Percentiles rank a stretch among this genome's conserved stretches.
Conservation (phyloP, 2,888 invertebrate species). For the Cristatella mucedo region DNA sequence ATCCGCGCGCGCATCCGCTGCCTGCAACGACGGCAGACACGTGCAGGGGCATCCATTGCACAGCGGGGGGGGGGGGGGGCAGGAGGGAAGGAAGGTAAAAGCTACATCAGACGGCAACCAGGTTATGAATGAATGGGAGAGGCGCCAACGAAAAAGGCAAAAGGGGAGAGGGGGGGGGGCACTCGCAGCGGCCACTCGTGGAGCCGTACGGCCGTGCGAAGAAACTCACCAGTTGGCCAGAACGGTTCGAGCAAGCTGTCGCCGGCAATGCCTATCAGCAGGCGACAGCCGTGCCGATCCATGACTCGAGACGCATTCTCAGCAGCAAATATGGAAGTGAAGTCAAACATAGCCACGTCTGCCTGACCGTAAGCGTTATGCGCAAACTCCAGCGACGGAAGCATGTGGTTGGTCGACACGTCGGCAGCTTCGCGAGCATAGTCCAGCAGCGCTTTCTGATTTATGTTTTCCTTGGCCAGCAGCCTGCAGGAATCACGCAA, state of each 20-base stretch:
- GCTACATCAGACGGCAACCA: no score
- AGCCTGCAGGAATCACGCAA: slow-evolving; percentile 40
- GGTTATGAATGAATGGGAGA: no score
- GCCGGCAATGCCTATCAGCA: slow-evolving; percentile 78
- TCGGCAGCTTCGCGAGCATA: slow-evolving; percentile 89
- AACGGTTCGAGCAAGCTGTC: slow-evolving; percentile 85
- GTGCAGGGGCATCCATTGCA: no score
- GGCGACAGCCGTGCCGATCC: slow-evolving; percentile 55
- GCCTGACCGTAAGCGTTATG: slow-evolving; percentile 93
- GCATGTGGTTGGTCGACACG: slow-evolving; percentile 40
- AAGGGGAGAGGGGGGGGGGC: no score
- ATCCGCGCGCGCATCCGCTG: slow-evolving; percentile 91
- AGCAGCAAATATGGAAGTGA: slow-evolving; percentile 94
- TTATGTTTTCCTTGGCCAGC: slow-evolving; percentile 71
- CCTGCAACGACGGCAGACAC: no score
- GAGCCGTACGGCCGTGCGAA: no score
- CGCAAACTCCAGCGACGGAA: slow-evolving; percentile 62
- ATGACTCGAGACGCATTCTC: slow-evolving; percentile 79
- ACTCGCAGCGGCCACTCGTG: no score
- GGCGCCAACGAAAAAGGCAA: no score
- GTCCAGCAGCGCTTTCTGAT: slow-evolving; percentile 66
- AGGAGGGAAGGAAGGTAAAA: no score
- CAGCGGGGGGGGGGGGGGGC: no score
- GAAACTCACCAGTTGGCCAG: slow-evolving; percentile 67
- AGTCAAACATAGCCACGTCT: slow-evolving; percentile 96